Evolutionary conservation across 2,888 invertebrate species (phyloP), one percentile per base, ranked within the genome.

Genomic region (Aricia artaxerxes): DNA sequence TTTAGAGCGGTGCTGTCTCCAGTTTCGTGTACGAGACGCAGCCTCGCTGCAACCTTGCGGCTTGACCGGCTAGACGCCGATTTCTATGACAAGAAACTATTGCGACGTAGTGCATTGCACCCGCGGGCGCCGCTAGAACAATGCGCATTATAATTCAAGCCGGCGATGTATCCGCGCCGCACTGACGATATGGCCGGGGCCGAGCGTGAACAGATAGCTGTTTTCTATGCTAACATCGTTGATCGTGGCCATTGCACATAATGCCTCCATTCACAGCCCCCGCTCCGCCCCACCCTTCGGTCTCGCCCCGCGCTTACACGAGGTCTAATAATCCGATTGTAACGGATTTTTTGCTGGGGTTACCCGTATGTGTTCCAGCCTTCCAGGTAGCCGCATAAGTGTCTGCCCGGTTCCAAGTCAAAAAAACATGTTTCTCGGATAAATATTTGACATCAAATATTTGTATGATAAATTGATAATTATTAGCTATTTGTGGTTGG

Each of bases 141-240:
- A 93, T 93, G 90, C 92, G 89, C 93, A 93, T 94, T 94, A 92
- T 92, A 90, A 94, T 94, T 93, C 92, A 90, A 92, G 90, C 89
- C 90, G 90, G 90, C 90, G 90, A 90, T 91, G 92, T 92, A 92
- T 93, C 92, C 92, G 92, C 87, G 90, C 64, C 92, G 92, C 87
- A 90, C 64, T 69, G 64, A 69, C 69, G 35, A 16, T 69, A 69
- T 38, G 85, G 87, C 89, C 88, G 89, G 91, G 90, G 87, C 89
- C 88, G 89, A 91, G 90, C 93, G 91, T 91, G 90, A 81, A 81
- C 82, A 81, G 81, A 79, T 81, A 24, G 24, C 69, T 69, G 80
- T 80, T 82, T 81, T 82, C 83, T 80, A 78, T 73, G 81, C 82
- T 75, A 79, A 16, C 79, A 79, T 40, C 40, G 24, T 24, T 24